Evolutionary conservation across 92 coral and sea anemone genomes (phyloP).

Genomic region (Umimayanthus kanabou): DNA sequence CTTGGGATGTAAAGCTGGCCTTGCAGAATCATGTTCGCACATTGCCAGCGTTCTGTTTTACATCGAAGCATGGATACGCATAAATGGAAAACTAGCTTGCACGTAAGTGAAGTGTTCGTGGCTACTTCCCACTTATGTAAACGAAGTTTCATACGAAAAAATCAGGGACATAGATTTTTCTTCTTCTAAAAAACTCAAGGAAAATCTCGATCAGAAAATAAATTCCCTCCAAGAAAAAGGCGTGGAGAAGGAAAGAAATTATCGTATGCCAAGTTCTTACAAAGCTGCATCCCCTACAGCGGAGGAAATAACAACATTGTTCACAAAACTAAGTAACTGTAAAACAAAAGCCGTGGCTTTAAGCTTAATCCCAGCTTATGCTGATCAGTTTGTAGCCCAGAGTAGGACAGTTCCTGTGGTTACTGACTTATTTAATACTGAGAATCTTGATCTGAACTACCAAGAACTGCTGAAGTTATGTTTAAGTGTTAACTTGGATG

Average conservation of each 20-base stretch:
- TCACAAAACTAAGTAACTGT: constrained; percentile 40
- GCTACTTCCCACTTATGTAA: constrained; percentile 47
- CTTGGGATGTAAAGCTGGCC: constrained; percentile 43
- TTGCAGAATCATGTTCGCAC: constrained; percentile 23
- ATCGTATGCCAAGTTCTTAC: constrained; percentile 28
- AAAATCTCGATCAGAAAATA: constrained; percentile 48
- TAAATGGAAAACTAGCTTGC: constrained; percentile 34
- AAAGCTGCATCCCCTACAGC: constrained; percentile 34
- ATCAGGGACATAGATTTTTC: constrained; percentile 43
- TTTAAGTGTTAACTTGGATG: not conserved
- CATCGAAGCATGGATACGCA: constrained; percentile 29
- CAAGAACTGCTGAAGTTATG: constrained; percentile 23
- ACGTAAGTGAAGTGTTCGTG: constrained; percentile 45
- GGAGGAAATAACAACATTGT: constrained; percentile 43
- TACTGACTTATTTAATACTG: constrained; percentile 37
- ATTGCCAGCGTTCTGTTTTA: constrained; percentile 27
- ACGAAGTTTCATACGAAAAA: constrained; percentile 46
- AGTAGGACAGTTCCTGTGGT: constrained; percentile 46
- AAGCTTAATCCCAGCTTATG: constrained; percentile 41
- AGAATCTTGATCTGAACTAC: constrained; percentile 12
- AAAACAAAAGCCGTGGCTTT: constrained; percentile 48
- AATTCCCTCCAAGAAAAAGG: constrained; percentile 35
- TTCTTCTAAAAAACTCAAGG: constrained; percentile 52
- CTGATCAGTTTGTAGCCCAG: constrained; percentile 43
- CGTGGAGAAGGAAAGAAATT: constrained; percentile 29